A percentile compares a stretch with the other conserved stretches of the same genome.
Conservation (phyloP, 2,888 invertebrate genomes). For the Cremastinae sp. region DNA sequence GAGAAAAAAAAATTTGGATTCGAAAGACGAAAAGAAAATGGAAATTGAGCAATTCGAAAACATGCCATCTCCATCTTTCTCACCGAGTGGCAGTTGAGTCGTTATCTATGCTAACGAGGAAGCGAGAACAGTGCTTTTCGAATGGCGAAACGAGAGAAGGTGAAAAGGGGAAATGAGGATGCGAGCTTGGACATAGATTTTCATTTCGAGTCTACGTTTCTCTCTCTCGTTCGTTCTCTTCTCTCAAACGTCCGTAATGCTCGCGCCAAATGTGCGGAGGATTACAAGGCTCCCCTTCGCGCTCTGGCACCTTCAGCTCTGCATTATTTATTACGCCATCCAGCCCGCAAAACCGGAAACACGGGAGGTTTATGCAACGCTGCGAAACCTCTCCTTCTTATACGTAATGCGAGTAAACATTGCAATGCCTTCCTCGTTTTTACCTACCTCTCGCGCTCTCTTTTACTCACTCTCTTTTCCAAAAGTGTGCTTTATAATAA, state of each 20-base stretch:
- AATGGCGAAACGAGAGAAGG: slow-evolving; percentile 17
- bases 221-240: neutral
- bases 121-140: slow-evolving; percentile 31
- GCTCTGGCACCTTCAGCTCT: slow-evolving; percentile 52
- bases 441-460: no score
- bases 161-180: slow-evolving; percentile 48
- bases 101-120: slow-evolving; percentile 56
- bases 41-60: slow-evolving; percentile 39
- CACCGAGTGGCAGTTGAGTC: slow-evolving; percentile 18
- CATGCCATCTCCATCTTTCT: slow-evolving; percentile 5
- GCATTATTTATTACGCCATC: slow-evolving; percentile 56
- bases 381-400: slow-evolving; percentile 3
- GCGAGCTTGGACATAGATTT: slow-evolving; percentile 55
- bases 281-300: slow-evolving; percentile 54
- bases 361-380: slow-evolving; percentile 36
- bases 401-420: neutral
- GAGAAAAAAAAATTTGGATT: neutral
- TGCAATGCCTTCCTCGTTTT: neutral
- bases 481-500: no score
- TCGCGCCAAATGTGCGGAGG: slow-evolving; percentile 53
- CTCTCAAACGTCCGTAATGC: slow-evolving; percentile 30
- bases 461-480: no score
- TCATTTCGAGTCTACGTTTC: slow-evolving; percentile 48
- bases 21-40: neutral
- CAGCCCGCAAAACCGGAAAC: slow-evolving; percentile 39